These are phyloP conservation scores for Clarias magur DNA, from an alignment of 2,113 vertebrate genomes.

Conservation along the genomic window DNA sequence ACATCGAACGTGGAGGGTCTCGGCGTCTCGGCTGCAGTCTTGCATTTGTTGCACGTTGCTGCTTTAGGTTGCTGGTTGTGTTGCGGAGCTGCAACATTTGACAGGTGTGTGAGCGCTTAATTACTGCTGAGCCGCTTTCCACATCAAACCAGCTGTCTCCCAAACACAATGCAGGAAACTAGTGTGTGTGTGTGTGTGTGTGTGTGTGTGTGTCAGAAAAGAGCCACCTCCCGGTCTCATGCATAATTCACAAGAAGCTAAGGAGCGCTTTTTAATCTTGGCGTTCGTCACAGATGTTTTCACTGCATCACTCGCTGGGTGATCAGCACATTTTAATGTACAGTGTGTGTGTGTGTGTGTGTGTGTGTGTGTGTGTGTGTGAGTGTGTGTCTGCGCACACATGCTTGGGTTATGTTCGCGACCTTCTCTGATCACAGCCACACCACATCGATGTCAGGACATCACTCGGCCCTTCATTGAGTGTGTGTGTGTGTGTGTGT, in stretches of 20 bases:
- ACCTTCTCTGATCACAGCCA: slow-evolving; percentile 5
- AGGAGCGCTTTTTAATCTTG: slow-evolving; percentile 70
- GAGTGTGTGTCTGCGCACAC: not conserved
- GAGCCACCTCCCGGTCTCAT: slow-evolving; percentile 55
- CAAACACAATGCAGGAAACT: slow-evolving; percentile 53
- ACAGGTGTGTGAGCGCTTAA: slow-evolving; percentile 48
- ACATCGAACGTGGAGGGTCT: too few species aligned
- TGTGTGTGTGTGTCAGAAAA: not conserved
- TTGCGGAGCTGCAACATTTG: slow-evolving; percentile 9
- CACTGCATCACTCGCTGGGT: slow-evolving; percentile 60
- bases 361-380: slow-evolving; percentile 30
- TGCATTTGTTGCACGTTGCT: not conserved
- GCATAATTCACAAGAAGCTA: slow-evolving; percentile 69
- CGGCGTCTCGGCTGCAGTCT: not conserved
- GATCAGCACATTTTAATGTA: slow-evolving; percentile 65
- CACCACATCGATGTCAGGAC: not conserved
- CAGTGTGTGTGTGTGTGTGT: slow-evolving; percentile 34
- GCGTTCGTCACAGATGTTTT: slow-evolving; percentile 63
- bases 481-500: not conserved
- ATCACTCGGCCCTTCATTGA: not conserved
- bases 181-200: not conserved
- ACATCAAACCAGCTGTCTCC: slow-evolving; percentile 52
- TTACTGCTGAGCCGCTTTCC: slow-evolving; percentile 53
- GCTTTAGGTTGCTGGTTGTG: not conserved
- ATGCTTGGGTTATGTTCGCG: not conserved